These are phyloP conservation scores for Urocitellus parryii DNA, from an alignment of 2,113 vertebrate genomes.

Conservation along the genomic window DNA sequence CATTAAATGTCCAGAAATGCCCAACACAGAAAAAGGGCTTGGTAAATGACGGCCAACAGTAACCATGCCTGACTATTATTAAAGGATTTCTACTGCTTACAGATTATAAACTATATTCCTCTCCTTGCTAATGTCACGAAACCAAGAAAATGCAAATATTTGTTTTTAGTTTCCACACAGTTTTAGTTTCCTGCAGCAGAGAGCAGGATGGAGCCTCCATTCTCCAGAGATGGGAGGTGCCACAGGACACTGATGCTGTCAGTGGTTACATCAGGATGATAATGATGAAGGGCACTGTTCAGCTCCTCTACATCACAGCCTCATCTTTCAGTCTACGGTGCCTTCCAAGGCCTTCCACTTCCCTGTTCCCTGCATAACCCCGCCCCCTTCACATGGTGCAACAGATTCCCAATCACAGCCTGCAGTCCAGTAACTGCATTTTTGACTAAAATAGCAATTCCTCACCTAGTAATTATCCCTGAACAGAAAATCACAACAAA, in stretches of 20 bases:
- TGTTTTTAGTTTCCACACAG: not conserved
- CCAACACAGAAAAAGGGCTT: not conserved
- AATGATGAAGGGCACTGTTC: rapidly evolving
- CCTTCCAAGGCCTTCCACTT: not conserved
- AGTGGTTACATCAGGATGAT: rapidly evolving
- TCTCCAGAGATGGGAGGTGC: not conserved
- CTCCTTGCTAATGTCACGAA: not conserved
- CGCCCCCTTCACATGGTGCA: too few relatives aligned
- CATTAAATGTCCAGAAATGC: not conserved
- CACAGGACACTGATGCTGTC: rapidly evolving
- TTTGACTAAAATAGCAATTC: not conserved
- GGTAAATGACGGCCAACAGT: not conserved
- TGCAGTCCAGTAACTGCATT: not conserved
- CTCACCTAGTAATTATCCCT: not conserved
- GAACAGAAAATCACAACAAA: not conserved
- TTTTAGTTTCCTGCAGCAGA: too few relatives aligned
- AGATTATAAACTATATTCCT: not conserved
- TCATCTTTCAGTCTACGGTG: too few relatives aligned
- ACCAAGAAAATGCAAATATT: not conserved
- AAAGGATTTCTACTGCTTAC: not conserved
- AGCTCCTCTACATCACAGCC: not conserved
- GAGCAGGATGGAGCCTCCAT: not conserved
- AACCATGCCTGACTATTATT: not conserved
- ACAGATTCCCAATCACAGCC: not conserved
- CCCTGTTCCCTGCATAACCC: not conserved